Conservation (phyloP, 1,140 invertebrate genomes). For the Drosophila azteca region DNA sequence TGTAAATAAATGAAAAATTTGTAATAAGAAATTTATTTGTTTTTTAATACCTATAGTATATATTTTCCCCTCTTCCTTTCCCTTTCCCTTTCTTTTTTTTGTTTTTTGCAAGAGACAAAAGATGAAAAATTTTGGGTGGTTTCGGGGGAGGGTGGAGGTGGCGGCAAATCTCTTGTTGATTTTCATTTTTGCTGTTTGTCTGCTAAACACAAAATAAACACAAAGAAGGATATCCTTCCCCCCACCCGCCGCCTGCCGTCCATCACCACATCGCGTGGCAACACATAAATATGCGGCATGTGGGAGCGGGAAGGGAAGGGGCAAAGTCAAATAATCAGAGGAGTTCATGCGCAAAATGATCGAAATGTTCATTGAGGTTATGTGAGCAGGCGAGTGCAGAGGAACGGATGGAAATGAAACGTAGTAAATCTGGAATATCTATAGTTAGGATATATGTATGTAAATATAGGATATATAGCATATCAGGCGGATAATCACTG, state of each 20-base stretch:
- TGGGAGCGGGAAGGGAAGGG: background rate
- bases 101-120: conserved; percentile 45
- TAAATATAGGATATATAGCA: too few species aligned
- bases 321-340: conserved; percentile 32
- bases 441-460: too few species aligned
- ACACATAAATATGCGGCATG: too few species aligned
- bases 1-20: conserved; percentile 74
- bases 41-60: conserved; percentile 42
- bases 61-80: too few species aligned
- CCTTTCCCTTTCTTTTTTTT: conserved; percentile 18
- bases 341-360: conserved; percentile 36
- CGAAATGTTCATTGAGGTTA: conserved; percentile 16
- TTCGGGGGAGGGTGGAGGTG: background rate
- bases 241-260: too few species aligned
- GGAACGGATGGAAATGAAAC: too few species aligned
- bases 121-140: conserved; percentile 13
- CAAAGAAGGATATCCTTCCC: conserved; percentile 14
- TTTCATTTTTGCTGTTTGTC: conserved; percentile 78
- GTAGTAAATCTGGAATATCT: too few species aligned
- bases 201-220: conserved; percentile 78
- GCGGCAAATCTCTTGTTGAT: conserved; percentile 77
- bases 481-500: too few species aligned
- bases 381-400: background rate
- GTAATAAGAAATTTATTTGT: conserved; percentile 70
- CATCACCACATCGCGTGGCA: too few species aligned